These are phyloP conservation scores for Molossus molossus DNA, from an alignment of 2,797 vertebrate genomes.

Conservation along the genomic window DNA sequence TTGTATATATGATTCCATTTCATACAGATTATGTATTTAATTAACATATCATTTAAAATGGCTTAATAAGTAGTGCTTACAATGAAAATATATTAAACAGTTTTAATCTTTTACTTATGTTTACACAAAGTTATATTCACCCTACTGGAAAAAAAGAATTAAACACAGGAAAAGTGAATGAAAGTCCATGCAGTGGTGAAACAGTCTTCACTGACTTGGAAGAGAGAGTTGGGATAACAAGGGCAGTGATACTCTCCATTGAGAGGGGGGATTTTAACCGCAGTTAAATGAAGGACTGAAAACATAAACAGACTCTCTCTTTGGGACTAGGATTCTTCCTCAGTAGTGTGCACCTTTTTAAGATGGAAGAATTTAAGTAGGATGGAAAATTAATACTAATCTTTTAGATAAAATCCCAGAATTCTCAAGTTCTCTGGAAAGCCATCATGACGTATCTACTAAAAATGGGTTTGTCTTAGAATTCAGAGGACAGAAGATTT, in stretches of 20 bases:
- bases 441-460: neutral
- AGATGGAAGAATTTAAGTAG: neutral
- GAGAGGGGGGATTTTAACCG: neutral
- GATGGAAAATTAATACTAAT: neutral
- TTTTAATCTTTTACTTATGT: neutral
- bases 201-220: neutral
- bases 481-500: neutral
- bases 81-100: neutral
- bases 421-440: neutral
- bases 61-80: neutral
- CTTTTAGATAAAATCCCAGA: neutral
- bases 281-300: neutral
- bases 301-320: neutral
- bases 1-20: neutral
- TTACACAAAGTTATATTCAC: neutral
- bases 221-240: neutral
- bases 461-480: neutral
- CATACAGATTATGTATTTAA: neutral
- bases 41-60: neutral
- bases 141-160: neutral
- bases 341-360: neutral
- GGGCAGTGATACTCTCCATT: neutral
- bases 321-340: neutral
- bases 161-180: neutral
- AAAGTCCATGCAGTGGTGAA: neutral